A percentile compares a stretch with the other conserved stretches of the same genome.
Evolutionary conservation across 2,113 vertebrate species (phyloP).

Genomic region (Anhinga rufa): DNA sequence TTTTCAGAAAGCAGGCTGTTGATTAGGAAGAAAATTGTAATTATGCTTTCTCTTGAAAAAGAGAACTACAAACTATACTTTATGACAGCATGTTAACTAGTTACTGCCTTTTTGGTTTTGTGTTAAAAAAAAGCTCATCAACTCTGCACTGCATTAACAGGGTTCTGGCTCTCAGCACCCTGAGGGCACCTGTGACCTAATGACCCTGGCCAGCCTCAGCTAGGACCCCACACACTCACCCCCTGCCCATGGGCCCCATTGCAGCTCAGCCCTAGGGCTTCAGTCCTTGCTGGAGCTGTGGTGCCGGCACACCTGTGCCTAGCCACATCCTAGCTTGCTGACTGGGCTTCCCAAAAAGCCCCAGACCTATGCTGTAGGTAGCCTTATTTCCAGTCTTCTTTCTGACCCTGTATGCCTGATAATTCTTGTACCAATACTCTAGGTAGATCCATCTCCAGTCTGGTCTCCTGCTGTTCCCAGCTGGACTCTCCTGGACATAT

Average conservation of each 20-base stretch:
- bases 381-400: background rate
- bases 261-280: background rate
- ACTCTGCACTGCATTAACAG: background rate
- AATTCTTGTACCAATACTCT: background rate
- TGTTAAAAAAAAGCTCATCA: background rate
- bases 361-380: background rate
- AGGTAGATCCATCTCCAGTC: background rate
- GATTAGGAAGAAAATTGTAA: background rate
- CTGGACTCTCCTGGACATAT: background rate
- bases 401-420: background rate
- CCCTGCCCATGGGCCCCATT: accelerated
- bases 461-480: background rate
- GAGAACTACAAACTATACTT: background rate
- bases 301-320: no score
- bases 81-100: background rate
- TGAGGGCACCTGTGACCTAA: background rate
- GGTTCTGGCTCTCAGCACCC: background rate
- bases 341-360: background rate
- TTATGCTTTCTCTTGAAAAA: background rate
- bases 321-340: background rate
- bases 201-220: background rate
- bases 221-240: background rate
- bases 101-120: background rate
- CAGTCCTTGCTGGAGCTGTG: background rate
- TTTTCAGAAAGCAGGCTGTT: background rate